Evolutionary conservation across 1,140 invertebrate species (phyloP), one percentile per base, ranked within the genome.

Genomic region (Probaryconus sp.): DNA sequence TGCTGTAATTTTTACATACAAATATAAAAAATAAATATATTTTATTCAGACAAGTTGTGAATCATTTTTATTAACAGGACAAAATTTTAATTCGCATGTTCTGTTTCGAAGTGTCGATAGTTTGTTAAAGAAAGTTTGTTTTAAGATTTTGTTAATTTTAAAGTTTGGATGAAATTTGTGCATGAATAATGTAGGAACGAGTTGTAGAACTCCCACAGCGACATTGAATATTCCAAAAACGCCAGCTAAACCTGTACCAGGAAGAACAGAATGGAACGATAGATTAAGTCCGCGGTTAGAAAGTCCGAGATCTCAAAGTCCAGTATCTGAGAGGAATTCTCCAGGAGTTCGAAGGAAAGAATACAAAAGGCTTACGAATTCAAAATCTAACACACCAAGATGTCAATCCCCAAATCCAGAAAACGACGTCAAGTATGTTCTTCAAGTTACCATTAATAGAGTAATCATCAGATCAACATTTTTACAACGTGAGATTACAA

Each of bases 361-460:
- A 9, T 81, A 83, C 1, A 84, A 73, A 20, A 81, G 76, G 63
- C n/a, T 61, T 0, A 14, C 55, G 3, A 47, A 65, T 5, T 83
- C 78, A 0, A 83, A 79, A 42, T 74, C 79, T 3, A 83, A 78
- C 47, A 82, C 84, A 5, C 83, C 90, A 1, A 85, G 91, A 74
- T 90, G 90, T 38, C 89, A 91, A 43, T 93, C 92, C 3, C 92
- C 92, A 0, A 87, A 88, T 11, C 89, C 89, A 1, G 92, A 74
- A 16, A 35, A 1, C 31, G 55, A 58, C 50, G 5, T 35, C n/a
- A 61, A 56, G 70, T 73, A 67, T 24, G 21, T n/a, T n/a, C n/a
- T n/a, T n/a, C n/a, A n/a, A n/a, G n/a, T n/a, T n/a, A n/a, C n/a
- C n/a, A n/a, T n/a, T n/a, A 55, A 48, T 31, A 31, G 3, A 31